phyloP scores from a whole-genome alignment of 2,888 invertebrate genomes.

The Saturnia japonica region DNA sequence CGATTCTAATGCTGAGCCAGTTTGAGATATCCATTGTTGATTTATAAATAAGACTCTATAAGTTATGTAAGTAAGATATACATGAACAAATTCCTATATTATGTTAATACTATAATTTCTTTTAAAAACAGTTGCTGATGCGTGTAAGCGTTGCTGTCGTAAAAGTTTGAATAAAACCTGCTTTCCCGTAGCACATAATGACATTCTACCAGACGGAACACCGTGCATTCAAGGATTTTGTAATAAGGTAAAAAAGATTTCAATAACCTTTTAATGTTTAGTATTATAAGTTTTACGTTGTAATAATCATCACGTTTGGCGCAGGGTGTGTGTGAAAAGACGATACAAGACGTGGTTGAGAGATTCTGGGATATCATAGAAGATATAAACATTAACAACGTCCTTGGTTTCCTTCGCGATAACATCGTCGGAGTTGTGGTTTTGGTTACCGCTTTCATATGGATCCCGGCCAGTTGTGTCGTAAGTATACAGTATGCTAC shows the following conservation, averaged over 20 bases:
- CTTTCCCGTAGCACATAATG: slow-evolving; percentile 93
- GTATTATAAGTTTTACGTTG: too few relatives aligned
- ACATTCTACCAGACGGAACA: slow-evolving; percentile 95
- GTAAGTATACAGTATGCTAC: slow-evolving; percentile 40
- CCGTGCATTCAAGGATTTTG: slow-evolving; percentile 99
- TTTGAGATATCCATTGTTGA: too few relatives aligned
- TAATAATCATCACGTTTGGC: slow-evolving; percentile 40
- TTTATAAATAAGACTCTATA: not conserved
- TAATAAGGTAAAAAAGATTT: slow-evolving; percentile 89
- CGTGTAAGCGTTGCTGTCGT: slow-evolving; percentile 96
- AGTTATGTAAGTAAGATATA: not conserved
- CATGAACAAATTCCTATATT: not conserved
- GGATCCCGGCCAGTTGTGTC: slow-evolving; percentile 96
- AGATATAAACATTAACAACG: slow-evolving; percentile 96
- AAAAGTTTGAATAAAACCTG: slow-evolving; percentile 95
- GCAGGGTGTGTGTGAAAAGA: slow-evolving; percentile 97
- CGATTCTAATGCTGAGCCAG: too few relatives aligned
- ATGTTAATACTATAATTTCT: not conserved
- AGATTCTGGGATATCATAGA: slow-evolving; percentile 99
- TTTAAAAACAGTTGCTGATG: slow-evolving; percentile 88
- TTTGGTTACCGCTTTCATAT: slow-evolving; percentile 93
- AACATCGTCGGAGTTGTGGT: slow-evolving; percentile 97
- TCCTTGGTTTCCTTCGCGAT: slow-evolving; percentile 93
- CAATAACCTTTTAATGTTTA: too few relatives aligned
- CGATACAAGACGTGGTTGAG: slow-evolving; percentile 96